Percentiles rank a stretch among this genome's conserved stretches.
phyloP scores from a whole-genome alignment of 2,113 vertebrate species.

The Nannospalax galili region DNA sequence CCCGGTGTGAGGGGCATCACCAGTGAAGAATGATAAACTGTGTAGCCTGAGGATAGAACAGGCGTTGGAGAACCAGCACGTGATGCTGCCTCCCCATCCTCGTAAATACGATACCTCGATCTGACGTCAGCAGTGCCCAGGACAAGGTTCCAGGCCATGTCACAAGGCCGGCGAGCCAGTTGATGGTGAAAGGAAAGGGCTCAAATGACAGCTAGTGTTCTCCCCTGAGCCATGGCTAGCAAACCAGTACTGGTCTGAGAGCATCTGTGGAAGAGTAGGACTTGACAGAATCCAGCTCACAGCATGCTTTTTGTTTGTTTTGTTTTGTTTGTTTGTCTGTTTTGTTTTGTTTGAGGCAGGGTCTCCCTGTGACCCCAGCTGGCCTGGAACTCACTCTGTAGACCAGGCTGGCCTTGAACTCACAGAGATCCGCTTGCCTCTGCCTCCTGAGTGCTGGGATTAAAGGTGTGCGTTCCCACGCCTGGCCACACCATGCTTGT shows the following conservation, averaged over 20 bases:
- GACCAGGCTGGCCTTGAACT: too few relatives aligned
- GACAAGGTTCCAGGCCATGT: background rate
- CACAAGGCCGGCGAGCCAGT: background rate
- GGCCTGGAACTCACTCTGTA: too few relatives aligned
- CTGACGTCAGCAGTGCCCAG: background rate
- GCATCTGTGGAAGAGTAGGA: background rate
- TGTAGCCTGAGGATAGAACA: background rate
- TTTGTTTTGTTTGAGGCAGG: too few relatives aligned
- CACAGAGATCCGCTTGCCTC: too few relatives aligned
- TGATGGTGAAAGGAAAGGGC: background rate
- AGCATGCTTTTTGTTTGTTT: too few relatives aligned
- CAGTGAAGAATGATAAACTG: rapidly evolving
- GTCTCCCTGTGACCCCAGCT: too few relatives aligned
- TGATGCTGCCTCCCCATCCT: background rate
- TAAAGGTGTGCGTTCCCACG: too few relatives aligned
- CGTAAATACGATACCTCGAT: background rate
- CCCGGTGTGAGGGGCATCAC: too few relatives aligned
- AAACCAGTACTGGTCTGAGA: background rate
- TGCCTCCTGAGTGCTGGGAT: too few relatives aligned
- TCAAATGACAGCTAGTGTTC: background rate
- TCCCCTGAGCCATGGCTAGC: background rate
- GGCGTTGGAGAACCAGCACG: background rate
- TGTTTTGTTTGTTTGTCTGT: too few relatives aligned
- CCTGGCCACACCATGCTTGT: background rate
- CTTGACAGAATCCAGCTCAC: background rate